Conservation (phyloP, 2,797 vertebrate species). For the Sebastes diaconus region DNA sequence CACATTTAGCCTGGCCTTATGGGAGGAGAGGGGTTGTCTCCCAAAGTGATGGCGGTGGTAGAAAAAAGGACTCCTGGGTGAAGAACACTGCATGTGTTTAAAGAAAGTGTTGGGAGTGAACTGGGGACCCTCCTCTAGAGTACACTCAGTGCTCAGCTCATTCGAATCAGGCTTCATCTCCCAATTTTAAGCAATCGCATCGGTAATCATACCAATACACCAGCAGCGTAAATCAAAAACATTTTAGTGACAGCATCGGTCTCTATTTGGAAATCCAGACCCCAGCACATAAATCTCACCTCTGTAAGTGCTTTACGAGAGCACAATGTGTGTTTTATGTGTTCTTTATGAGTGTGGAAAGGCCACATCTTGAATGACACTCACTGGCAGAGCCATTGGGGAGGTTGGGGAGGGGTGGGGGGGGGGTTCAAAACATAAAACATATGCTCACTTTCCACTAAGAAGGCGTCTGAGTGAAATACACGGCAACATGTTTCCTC, state of each 20-base stretch:
- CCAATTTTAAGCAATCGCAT: slow-evolving; percentile 44
- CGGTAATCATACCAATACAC: slow-evolving; percentile 52
- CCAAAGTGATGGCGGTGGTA: slow-evolving; percentile 16
- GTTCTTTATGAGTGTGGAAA: slow-evolving; percentile 82
- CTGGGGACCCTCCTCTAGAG: not conserved
- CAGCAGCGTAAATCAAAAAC: slow-evolving; percentile 60
- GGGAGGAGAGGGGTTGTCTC: slow-evolving; percentile 26
- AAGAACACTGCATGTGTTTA: not conserved
- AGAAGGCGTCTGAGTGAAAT: slow-evolving; percentile 59
- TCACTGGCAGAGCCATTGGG: slow-evolving; percentile 58
- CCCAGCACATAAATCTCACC: slow-evolving; percentile 77
- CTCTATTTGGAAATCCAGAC: slow-evolving; percentile 71
- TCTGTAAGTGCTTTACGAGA: slow-evolving; percentile 79
- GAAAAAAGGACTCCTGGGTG: slow-evolving; percentile 14
- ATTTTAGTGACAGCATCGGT: slow-evolving; percentile 65
- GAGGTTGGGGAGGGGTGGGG: not conserved
- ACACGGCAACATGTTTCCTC: slow-evolving; percentile 49
- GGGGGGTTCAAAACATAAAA: slow-evolving; percentile 43
- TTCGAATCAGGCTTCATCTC: slow-evolving; percentile 44
- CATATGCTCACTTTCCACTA: slow-evolving; percentile 75
- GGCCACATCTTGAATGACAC: slow-evolving; percentile 81
- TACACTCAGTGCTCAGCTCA: not conserved
- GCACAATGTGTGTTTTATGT: slow-evolving; percentile 82
- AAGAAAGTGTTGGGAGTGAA: not conserved
- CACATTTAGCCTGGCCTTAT: slow-evolving; percentile 24